These are phyloP conservation scores for Diplosoma virens DNA, from an alignment of 23 tunicate species.

Conservation along the genomic window DNA sequence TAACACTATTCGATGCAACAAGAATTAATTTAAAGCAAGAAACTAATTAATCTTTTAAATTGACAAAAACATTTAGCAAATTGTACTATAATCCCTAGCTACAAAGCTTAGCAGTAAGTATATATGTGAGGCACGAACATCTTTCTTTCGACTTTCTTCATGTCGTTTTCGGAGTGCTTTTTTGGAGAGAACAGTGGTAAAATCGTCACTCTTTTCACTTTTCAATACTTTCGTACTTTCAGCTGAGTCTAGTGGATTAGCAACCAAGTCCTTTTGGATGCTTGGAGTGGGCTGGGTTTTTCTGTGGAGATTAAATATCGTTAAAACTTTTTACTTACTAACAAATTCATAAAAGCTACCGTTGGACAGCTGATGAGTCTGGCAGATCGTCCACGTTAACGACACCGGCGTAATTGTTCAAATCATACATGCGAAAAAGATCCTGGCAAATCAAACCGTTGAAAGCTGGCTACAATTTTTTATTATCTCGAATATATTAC, in stretches of 20 bases:
- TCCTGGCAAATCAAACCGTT: constrained; percentile 58
- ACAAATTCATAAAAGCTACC: too few species aligned
- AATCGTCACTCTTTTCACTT: constrained; percentile 75
- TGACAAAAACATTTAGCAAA: neutral
- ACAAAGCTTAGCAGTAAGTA: too few species aligned
- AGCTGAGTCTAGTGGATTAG: constrained; percentile 1
- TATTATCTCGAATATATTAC: neutral
- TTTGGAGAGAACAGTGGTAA: constrained; percentile 86
- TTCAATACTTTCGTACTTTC: too few species aligned
- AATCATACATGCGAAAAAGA: constrained; percentile 64
- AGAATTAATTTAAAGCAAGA: too few species aligned
- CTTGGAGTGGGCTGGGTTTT: too few species aligned
- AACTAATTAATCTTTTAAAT: too few species aligned
- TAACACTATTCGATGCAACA: too few species aligned
- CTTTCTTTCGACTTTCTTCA: constrained; percentile 70
- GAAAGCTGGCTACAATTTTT: neutral
- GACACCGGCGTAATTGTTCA: constrained; percentile 87
- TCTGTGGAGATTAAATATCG: too few species aligned
- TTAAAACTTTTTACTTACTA: too few species aligned
- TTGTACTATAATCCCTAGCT: neutral
- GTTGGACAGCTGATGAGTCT: constrained; percentile 45
- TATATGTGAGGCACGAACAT: too few species aligned
- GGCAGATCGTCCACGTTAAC: constrained; percentile 91
- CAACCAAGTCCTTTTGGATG: constrained; percentile 25
- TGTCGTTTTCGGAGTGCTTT: constrained; percentile 67